Base-by-base conservation (phyloP, 2,113 vertebrate species). In the Motacilla tschutschensis region DNA sequence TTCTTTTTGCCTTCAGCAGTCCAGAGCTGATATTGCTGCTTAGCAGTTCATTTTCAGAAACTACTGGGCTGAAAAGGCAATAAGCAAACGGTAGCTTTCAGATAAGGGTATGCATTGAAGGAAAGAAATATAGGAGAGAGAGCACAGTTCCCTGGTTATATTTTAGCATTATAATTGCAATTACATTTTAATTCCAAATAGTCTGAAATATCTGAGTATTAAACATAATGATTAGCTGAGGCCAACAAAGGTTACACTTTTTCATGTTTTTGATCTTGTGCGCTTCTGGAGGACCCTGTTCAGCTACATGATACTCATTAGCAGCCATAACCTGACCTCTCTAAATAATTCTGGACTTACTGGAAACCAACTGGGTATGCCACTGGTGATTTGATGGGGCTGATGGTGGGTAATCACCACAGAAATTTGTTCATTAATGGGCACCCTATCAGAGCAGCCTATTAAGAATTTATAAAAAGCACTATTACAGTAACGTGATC, bases 21-120 rank as follows among this genome's bases (percentile, higher is more conserved):
- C 48, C 59, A 51, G 41, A 79, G 84, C 85, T 73, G 65, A 67
- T 89, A 54, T 53, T 87, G 40, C 43, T 89, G 55, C 90, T 83
- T 74, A 63, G 64, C 80, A 66, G 81, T 74, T 92, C 31, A 7
- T 85, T 93, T 88, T 80, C 75, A 95, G 75, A 81, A 82, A 57
- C 36, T 26, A 36, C 44, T 64, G 72, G 78, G 46, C 77, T 92
- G 84, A 85, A 86, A 89, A 91, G 60, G 60, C 79, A 86, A 73
- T 90, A 78, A 92, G 88, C 74, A 81, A 92, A 75, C 15, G 7
- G 50, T 65, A 59, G n/a, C 86, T 79, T 76, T 87, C 41, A 90
- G 47, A 67, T 72, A 73, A 81, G 50, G 21, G 7, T 47, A 10
- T 53, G 26, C 31, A 29, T 19, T 19, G 20, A 74, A 88, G 36